These are phyloP conservation scores for Pelagia noctiluca DNA, from an alignment of 30 jellyfish, hydroid and myxozoan species.

Conservation along the genomic window DNA sequence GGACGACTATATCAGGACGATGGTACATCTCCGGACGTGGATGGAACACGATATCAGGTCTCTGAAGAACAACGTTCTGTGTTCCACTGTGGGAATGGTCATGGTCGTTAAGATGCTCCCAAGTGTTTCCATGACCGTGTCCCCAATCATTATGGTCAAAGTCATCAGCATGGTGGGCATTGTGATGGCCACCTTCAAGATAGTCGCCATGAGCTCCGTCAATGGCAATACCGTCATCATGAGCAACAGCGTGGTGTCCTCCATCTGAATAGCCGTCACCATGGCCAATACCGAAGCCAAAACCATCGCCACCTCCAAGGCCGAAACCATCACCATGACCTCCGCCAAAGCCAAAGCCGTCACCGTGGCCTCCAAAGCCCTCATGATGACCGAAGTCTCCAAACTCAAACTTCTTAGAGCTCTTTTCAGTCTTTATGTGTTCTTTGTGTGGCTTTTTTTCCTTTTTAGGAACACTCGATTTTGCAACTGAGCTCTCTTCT, in stretches of 20 bases:
- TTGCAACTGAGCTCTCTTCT: constrained; percentile 36
- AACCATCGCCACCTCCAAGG: constrained; percentile 53
- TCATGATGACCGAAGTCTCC: constrained; percentile 65
- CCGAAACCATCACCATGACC: constrained; percentile 60
- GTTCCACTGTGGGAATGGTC: constrained; percentile 83
- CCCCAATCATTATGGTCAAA: constrained; percentile 74
- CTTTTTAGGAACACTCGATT: constrained; percentile 52
- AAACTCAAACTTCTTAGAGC: constrained; percentile 79
- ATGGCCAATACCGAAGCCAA: constrained; percentile 27
- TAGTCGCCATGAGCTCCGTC: constrained; percentile 46
- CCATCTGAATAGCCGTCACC: constrained; percentile 48
- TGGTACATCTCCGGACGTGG: constrained; percentile 98
- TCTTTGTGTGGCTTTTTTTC: constrained; percentile 37
- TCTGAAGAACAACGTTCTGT: constrained; percentile 85
- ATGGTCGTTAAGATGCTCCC: constrained; percentile 86
- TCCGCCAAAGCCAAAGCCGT: constrained; percentile 39
- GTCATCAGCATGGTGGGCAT: constrained; percentile 54
- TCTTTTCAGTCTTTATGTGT: constrained; percentile 67
- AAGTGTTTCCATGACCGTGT: constrained; percentile 76
- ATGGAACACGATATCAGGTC: constrained; percentile 97
- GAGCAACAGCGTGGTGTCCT: constrained; percentile 52
- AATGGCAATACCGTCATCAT: constrained; percentile 30
- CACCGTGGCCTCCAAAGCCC: constrained; percentile 68
- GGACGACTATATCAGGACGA: constrained; percentile 95
- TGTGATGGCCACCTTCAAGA: constrained; percentile 59